Conservation (phyloP, 1,140 invertebrate species). For the Paraescarpia echinospica region DNA sequence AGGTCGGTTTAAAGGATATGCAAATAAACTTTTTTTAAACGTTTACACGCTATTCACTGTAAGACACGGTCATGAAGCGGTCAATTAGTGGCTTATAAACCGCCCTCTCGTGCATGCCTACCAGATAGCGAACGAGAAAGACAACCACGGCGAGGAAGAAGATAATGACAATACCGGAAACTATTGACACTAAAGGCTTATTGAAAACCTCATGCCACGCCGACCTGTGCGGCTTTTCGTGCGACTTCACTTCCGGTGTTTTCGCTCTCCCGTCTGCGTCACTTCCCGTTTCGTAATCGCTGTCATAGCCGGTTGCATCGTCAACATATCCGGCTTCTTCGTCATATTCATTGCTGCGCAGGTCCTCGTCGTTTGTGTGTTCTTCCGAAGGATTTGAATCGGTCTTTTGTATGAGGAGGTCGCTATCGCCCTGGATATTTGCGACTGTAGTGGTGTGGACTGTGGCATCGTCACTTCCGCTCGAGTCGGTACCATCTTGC, state of each 20-base stretch:
- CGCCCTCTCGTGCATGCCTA: background rate
- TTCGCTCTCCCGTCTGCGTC: background rate
- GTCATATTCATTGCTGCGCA: background rate
- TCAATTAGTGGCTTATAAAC: background rate
- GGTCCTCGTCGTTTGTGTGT: background rate
- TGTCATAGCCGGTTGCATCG: background rate
- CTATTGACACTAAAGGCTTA: background rate
- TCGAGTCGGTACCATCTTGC: background rate
- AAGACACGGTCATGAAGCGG: background rate
- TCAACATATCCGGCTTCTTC: background rate
- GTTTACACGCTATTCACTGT: background rate
- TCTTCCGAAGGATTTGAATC: background rate
- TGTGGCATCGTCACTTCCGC: background rate
- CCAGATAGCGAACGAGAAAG: background rate
- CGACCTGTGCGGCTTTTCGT: background rate
- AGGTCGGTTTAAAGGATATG: too few species aligned
- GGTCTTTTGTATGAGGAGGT: background rate
- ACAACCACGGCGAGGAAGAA: background rate
- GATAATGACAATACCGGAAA: background rate
- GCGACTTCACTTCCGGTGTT: background rate
- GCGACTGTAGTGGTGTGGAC: background rate
- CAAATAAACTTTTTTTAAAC: background rate
- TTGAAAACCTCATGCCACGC: background rate
- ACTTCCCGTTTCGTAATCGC: background rate
- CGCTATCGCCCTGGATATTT: background rate